phyloP scores from a whole-genome alignment of 2,797 vertebrate genomes.

The Hirundo rustica region DNA sequence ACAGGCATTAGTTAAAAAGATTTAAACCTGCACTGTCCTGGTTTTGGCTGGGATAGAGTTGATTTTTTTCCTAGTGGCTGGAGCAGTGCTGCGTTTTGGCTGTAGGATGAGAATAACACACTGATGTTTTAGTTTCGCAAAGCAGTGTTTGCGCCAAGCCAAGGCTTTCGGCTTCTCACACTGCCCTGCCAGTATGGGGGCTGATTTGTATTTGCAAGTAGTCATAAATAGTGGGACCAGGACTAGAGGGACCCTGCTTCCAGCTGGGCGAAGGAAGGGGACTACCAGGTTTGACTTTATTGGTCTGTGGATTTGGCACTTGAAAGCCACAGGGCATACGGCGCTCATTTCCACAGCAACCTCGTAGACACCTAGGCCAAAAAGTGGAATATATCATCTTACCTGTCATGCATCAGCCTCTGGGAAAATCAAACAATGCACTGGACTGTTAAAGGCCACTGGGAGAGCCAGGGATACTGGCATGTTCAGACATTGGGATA shows the following conservation, averaged over 20 bases:
- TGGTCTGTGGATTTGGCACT: not conserved
- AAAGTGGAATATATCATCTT: not conserved
- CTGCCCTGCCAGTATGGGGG: rapidly evolving
- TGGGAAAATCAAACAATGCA: not conserved
- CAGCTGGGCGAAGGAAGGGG: not conserved
- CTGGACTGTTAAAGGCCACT: not conserved
- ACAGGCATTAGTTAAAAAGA: not conserved
- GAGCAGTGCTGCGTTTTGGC: not conserved
- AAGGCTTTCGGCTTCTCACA: not conserved
- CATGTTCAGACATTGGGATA: not conserved
- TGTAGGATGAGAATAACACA: not conserved
- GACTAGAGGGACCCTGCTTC: not conserved
- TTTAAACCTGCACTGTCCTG: not conserved
- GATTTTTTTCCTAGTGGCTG: not conserved
- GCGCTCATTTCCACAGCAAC: not conserved
- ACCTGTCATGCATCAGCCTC: not conserved
- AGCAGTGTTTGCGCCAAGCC: not conserved
- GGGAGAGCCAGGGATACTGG: not conserved
- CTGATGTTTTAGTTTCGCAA: not conserved
- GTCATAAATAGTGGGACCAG: not conserved
- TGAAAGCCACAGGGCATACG: not conserved
- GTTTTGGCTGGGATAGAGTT: not conserved
- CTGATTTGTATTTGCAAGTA: not conserved
- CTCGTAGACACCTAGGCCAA: not conserved
- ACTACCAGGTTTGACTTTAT: not conserved